Base-by-base conservation (phyloP, 2,113 vertebrate genomes). In the Macaca fascicularis region DNA sequence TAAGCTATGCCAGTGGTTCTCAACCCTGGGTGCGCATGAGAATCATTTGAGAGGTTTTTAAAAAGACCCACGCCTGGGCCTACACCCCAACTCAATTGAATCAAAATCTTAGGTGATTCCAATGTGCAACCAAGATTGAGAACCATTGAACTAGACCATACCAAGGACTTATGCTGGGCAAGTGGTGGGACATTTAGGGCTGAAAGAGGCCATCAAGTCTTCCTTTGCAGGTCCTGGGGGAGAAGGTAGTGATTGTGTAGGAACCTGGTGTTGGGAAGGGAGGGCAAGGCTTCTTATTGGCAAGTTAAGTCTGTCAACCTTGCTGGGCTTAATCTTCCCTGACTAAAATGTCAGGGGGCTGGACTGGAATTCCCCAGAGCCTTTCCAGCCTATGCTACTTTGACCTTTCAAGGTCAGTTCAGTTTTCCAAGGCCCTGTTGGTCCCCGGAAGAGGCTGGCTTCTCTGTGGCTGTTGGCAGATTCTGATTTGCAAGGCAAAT, bases 381-480 rank as follows among this genome's bases (percentile, higher is more conserved):
- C 86, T 94, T 89, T 23, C 50, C 92, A 72, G 5, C 59, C 69
- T 87, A 10, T 16, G 74, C 40, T 81, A 86, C 93, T 80, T 59
- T 95, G 94, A 95, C 92, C 40, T 97, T 94, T 97, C 78, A 97
- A 93, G 95, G 76, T 95, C 96, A 89, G 59, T 75, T 25, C 40
- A 6, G 38, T 79, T 91, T 95, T 32, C 89, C 69, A 75, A 89
- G 87, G 74, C 70, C 45, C 38, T 25, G 9, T 43, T 67, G 64
- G 23, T 59, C 74, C 81, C 76, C 43, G 23, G 86, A 72, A 91
- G 74, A 85, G 80, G 38, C 57, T 32, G 7, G 22, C 57, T 80
- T 87, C 48, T 67, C 38, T 92, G 40, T 23, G 69, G 40, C 35
- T 35, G 6, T 48, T 93, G 59, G 43, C 43, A 75, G 69, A 45